Percentiles rank a stretch among this genome's conserved stretches.
Evolutionary conservation across 2,888 invertebrate genomes (phyloP).

Genomic region (Psococerastis gibbosa): DNA sequence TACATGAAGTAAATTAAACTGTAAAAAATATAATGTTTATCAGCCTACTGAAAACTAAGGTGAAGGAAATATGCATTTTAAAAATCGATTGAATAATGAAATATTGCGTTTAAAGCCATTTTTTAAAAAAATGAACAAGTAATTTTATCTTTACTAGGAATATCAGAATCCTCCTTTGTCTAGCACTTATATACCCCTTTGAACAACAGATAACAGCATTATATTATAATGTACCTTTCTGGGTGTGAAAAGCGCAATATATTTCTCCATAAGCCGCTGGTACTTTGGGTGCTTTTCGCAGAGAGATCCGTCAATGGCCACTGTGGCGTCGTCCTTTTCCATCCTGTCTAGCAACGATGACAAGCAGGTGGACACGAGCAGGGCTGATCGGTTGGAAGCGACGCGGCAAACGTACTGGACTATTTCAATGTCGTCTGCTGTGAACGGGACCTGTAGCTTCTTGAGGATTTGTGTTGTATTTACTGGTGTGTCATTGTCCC

Average conservation of each 20-base stretch:
- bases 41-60: not conserved
- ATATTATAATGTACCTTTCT: no score
- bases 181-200: no score
- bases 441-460: conserved; percentile 24
- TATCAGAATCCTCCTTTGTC: no score
- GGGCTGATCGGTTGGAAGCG: conserved; percentile 50
- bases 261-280: conserved; percentile 26
- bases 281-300: conserved; percentile 32
- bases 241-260: conserved; percentile 24
- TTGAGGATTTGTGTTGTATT: conserved; percentile 28
- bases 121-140: no score
- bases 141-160: no score
- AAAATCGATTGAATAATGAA: no score
- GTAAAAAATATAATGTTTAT: conserved; percentile 18
- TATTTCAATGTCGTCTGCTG: conserved; percentile 38
- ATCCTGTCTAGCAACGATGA: conserved; percentile 46
- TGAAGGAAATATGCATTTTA: not conserved
- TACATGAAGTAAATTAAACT: conserved; percentile 48
- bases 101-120: no score
- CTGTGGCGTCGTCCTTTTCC: conserved; percentile 33
- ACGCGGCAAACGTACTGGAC: conserved; percentile 46
- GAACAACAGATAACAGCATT: no score
- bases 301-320: conserved; percentile 63
- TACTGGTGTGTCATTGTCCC: conserved; percentile 24
- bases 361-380: conserved; percentile 47